These are phyloP conservation scores for Paramormyrops kingsleyae DNA, from an alignment of 2,113 vertebrate genomes.

Conservation along the genomic window DNA sequence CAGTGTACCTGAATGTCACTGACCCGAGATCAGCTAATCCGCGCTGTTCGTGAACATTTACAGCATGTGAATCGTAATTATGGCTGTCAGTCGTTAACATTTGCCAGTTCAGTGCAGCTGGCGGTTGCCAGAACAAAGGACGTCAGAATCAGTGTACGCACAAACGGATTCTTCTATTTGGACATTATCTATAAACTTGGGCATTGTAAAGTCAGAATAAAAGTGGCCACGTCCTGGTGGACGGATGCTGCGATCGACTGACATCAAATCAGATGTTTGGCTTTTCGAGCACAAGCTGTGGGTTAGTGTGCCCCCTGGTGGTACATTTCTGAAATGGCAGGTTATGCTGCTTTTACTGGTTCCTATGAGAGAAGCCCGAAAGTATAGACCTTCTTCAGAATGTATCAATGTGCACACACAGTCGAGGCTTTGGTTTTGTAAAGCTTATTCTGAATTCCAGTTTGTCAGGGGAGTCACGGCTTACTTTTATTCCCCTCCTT, in stretches of 20 bases:
- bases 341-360: not conserved
- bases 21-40: not conserved
- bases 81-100: not conserved
- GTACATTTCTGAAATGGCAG: not conserved
- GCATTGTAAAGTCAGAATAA: not conserved
- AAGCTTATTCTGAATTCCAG: not conserved
- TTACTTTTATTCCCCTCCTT: slow-evolving; percentile 42
- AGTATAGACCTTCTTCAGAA: not conserved
- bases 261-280: not conserved
- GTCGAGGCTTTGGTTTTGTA: not conserved
- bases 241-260: not conserved
- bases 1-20: not conserved
- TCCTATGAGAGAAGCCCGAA: not conserved
- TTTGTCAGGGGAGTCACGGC: not conserved
- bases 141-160: not conserved
- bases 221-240: not conserved
- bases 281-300: not conserved
- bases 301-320: not conserved
- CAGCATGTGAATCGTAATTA: not conserved
- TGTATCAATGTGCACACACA: not conserved
- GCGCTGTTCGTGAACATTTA: not conserved
- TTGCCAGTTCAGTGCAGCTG: not conserved
- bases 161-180: not conserved
- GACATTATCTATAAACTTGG: not conserved
- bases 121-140: not conserved